phyloP scores from a whole-genome alignment of 1,140 invertebrate species.

The Bombus picipes region DNA sequence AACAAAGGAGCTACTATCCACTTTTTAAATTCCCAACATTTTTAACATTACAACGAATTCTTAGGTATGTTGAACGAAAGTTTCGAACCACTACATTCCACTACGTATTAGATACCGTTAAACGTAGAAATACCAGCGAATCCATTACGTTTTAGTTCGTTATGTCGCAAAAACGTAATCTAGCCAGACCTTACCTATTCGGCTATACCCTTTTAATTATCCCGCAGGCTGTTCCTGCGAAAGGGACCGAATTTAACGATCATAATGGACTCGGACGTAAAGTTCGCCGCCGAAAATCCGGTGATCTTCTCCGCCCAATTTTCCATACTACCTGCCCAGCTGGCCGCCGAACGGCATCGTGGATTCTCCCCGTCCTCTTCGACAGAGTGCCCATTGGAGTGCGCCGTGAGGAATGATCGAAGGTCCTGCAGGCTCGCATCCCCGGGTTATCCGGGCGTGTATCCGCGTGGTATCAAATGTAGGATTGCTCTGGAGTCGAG shows the following conservation, averaged over 20 bases:
- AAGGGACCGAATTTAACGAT: conserved; percentile 73
- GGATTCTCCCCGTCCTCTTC: conserved; percentile 57
- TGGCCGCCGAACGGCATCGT: conserved; percentile 70
- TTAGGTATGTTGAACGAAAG: not conserved
- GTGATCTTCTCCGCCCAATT: conserved; percentile 78
- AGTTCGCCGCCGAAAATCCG: conserved; percentile 75
- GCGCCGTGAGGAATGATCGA: conserved; percentile 71
- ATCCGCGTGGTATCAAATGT: conserved; percentile 74
- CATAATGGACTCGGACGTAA: conserved; percentile 72
- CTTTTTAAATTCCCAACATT: not conserved
- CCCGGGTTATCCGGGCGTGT: conserved; percentile 75
- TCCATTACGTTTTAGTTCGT: too few relatives aligned
- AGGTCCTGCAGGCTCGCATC: conserved; percentile 70
- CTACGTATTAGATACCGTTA: too few relatives aligned
- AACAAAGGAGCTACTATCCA: too few relatives aligned
- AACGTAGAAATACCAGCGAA: not conserved
- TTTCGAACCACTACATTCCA: not conserved
- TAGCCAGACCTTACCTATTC: not conserved
- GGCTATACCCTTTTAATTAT: not conserved
- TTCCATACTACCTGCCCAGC: conserved; percentile 68
- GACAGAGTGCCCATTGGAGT: conserved; percentile 73
- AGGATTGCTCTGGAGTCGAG: conserved; percentile 73
- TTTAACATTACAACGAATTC: not conserved
- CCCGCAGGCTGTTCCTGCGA: conserved; percentile 69
- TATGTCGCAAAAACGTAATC: not conserved